A percentile compares a stretch with the other conserved stretches of the same genome.
These are phyloP conservation scores for Ochlodes sylvanus DNA, from an alignment of 2,888 invertebrate species.

Conservation along the genomic window DNA sequence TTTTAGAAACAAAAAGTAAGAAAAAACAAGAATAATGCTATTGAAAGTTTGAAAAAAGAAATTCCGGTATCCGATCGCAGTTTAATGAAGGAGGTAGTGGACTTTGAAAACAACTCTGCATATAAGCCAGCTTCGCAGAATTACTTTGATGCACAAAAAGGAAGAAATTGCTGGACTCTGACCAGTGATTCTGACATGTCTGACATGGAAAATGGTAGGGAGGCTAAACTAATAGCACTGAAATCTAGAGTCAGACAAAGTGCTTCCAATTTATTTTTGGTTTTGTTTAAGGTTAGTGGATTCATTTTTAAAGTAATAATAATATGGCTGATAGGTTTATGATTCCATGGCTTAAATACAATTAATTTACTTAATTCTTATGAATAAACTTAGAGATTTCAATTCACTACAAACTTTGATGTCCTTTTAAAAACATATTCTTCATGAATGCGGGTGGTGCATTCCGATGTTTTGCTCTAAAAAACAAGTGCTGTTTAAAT, in stretches of 20 bases:
- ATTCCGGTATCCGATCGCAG: conserved; percentile 75
- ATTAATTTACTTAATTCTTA: no score
- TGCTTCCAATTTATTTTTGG: conserved; percentile 86
- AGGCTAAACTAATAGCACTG: conserved; percentile 75
- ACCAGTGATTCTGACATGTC: conserved; percentile 89
- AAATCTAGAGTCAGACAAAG: conserved; percentile 88
- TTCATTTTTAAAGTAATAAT: conserved; percentile 9
- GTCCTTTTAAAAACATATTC: no score
- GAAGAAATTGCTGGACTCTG: conserved; percentile 64
- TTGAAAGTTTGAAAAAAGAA: conserved; percentile 76
- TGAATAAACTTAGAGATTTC: no score
- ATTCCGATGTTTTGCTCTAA: no score
- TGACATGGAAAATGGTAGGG: conserved; percentile 84
- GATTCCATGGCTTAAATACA: no score
- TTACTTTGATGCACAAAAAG: conserved; percentile 65
- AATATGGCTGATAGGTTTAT: no score
- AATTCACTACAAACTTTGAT: no score
- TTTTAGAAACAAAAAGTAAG: conserved; percentile 79
- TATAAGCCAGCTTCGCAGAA: conserved; percentile 72
- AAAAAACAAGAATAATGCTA: conserved; percentile 77
- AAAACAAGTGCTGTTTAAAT: no score
- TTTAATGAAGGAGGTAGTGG: conserved; percentile 73
- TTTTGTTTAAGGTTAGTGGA: conserved; percentile 81
- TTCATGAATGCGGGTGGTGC: no score
- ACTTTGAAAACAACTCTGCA: conserved; percentile 68